A percentile compares a stretch with the other conserved stretches of the same genome.
phyloP scores from a whole-genome alignment of 2,888 invertebrate species.

The Phaonia tiefii region DNA sequence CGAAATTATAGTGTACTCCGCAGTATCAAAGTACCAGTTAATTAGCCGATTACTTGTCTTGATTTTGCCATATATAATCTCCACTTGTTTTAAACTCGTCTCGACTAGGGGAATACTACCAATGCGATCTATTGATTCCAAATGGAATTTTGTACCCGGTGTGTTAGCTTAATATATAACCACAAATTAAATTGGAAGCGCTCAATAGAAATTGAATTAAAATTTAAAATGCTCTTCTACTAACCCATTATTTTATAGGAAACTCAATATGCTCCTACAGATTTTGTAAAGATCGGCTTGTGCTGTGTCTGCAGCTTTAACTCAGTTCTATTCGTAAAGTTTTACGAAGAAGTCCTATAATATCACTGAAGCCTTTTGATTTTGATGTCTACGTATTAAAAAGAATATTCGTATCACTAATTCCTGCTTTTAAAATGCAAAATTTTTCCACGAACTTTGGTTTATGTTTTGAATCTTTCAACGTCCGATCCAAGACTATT shows the following conservation, averaged over 20 bases:
- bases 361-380: constrained; percentile 52
- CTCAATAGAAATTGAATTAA: constrained; percentile 12
- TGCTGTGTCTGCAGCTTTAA: constrained; percentile 24
- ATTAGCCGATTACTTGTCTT: constrained; percentile 89
- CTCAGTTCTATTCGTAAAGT: constrained; percentile 44
- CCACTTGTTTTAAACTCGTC: constrained; percentile 87
- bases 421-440: background rate
- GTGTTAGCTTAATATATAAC: constrained; percentile 69
- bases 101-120: constrained; percentile 91
- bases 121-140: constrained; percentile 89
- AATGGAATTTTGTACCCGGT: constrained; percentile 78
- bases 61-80: constrained; percentile 87
- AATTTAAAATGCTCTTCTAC: constrained; percentile 26
- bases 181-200: constrained; percentile 23
- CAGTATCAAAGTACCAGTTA: constrained; percentile 88
- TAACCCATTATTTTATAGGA: constrained; percentile 56
- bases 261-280: background rate
- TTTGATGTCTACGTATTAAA: constrained; percentile 50
- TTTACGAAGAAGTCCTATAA: constrained; percentile 46
- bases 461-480: background rate
- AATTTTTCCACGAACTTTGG: background rate
- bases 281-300: background rate
- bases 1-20: constrained; percentile 87
- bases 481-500: background rate
- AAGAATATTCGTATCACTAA: constrained; percentile 33